Base-by-base conservation (phyloP, 2,113 vertebrate species). In the Ramphastos sulfuratus region DNA sequence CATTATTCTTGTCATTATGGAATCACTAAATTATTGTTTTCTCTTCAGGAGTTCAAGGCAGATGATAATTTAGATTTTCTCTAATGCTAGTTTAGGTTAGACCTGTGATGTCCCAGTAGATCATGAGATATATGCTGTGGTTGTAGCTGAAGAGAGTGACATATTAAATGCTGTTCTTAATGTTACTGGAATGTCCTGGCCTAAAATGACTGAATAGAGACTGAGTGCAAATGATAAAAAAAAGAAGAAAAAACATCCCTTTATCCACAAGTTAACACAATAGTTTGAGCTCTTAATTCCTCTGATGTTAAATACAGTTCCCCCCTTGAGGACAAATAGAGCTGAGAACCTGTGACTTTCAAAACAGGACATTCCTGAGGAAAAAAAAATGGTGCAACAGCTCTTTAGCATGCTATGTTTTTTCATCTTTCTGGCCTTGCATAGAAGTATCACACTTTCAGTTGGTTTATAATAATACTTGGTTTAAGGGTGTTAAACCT, bases 21-120 rank as follows among this genome's bases (percentile, higher is more conserved):
- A 60, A 90, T 94, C 91, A 81, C 95, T 91, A 95, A 87, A 91
- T 91, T 95, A 65, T 95, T 95, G 79, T 95, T 93, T 94, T 96
- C 81, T 93, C 83, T 85, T 87, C 85, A 67, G 72, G 52, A 24
- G 58, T 85, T 90, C 79, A 85, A 92, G 87, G 78, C 58, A 96
- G 89, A 91, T 89, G 89, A 95, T 94, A 93, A 95, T 89, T 96
- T 93, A 95, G 79, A 69, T 96, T 94, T 61, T 90, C 71, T 94
- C 33, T 87, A 71, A 67, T 89, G 78, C 64, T 85, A 24, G 56
- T 59, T 83, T 83, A 19, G 83, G 60, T 80, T 93, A 87, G 60
- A 85, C 61, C 14, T 0, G 0, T 91, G 87, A 60, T 76, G 24
- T 89, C 89, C 69, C 77, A 85, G 82, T 91, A 92, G 71, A 89